phyloP scores from a whole-genome alignment of 2,888 invertebrate genomes.

The Callyntrura guangdongensis region DNA sequence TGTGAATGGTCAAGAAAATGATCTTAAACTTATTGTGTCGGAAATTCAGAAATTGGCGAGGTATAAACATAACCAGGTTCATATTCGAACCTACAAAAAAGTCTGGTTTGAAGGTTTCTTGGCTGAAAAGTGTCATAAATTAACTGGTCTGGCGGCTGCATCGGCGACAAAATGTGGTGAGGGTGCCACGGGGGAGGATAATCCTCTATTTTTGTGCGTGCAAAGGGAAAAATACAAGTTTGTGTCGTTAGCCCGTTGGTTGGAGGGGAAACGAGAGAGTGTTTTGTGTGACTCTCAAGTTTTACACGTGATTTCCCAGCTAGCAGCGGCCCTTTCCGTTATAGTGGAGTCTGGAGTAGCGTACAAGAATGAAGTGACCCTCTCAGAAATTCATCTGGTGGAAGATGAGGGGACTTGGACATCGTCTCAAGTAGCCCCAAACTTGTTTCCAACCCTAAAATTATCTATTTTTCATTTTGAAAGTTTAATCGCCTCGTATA shows the following conservation, averaged over 20 bases:
- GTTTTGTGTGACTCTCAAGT: constrained; percentile 39
- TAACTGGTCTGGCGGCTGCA: constrained; percentile 1
- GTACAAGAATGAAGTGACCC: not conserved
- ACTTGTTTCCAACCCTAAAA: constrained; percentile 34
- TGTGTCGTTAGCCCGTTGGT: not conserved
- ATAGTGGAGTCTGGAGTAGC: constrained; percentile 11
- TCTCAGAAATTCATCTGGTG: constrained; percentile 30
- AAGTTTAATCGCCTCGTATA: not conserved
- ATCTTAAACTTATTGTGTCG: not conserved
- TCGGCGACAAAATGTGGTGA: not conserved
- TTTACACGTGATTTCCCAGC: not conserved
- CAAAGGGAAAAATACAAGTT: not conserved
- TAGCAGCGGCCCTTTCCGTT: not conserved
- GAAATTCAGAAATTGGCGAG: constrained; percentile 4
- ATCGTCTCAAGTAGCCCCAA: not conserved
- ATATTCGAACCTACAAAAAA: not conserved
- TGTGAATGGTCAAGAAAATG: not conserved
- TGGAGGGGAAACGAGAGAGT: not conserved
- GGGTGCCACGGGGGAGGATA: not conserved
- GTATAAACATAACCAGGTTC: not conserved
- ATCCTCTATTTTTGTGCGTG: constrained; percentile 18
- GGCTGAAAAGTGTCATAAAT: not conserved
- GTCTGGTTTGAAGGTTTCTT: constrained; percentile 48
- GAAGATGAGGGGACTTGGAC: not conserved
- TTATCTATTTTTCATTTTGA: constrained; percentile 24